Conservation (phyloP, 2,113 vertebrate genomes). For the Triplophysa tibetana region DNA sequence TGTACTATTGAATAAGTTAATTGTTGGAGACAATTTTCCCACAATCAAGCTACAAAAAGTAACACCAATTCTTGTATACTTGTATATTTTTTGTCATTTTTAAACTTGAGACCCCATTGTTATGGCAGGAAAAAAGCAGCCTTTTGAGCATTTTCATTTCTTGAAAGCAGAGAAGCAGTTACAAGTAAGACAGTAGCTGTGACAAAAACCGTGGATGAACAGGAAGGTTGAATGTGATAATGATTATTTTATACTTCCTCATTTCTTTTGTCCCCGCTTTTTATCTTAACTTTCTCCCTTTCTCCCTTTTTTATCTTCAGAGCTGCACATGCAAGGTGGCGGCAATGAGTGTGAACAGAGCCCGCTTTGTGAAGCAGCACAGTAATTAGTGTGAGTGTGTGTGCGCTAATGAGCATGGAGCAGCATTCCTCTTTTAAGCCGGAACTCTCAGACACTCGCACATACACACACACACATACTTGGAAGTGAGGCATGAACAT, state of each 20-base stretch:
- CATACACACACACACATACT: slow-evolving; percentile 39
- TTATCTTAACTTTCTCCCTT: slow-evolving; percentile 11
- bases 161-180: no score
- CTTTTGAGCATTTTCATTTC: no score
- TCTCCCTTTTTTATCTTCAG: slow-evolving; percentile 57
- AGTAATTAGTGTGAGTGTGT: slow-evolving; percentile 49
- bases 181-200: background rate
- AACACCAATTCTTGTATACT: no score
- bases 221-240: background rate
- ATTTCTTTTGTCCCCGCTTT: background rate
- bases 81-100: no score
- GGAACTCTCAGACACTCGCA: slow-evolving; percentile 37
- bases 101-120: no score
- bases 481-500: slow-evolving; percentile 33
- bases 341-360: slow-evolving; percentile 68
- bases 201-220: background rate
- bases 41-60: no score
- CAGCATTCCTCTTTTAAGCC: slow-evolving; percentile 46
- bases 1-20: no score
- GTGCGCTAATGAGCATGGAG: slow-evolving; percentile 51
- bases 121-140: no score
- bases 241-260: background rate
- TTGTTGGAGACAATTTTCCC: no score
- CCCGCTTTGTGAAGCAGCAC: slow-evolving; percentile 66
- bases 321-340: slow-evolving; percentile 61